phyloP scores from a whole-genome alignment of 2,888 invertebrate genomes.

The Anodontia alba region DNA sequence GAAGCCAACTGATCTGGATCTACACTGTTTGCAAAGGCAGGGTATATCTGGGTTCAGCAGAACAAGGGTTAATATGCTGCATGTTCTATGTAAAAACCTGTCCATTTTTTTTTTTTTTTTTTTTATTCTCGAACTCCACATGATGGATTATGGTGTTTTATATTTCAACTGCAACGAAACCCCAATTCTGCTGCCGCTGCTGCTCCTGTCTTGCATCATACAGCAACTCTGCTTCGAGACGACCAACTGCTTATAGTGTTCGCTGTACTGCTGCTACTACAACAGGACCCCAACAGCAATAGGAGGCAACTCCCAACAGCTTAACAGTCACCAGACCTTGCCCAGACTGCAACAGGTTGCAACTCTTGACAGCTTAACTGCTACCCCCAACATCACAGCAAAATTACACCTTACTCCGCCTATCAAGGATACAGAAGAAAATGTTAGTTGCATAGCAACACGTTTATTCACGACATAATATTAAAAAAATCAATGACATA shows the following conservation, averaged over 20 bases:
- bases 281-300: not conserved
- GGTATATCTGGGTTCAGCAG: too few species aligned
- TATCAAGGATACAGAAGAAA: constrained; percentile 61
- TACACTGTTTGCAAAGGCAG: too few species aligned
- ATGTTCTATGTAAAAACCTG: too few species aligned
- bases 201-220: not conserved
- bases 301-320: not conserved
- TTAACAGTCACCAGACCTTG: not conserved
- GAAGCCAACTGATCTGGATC: too few species aligned
- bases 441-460: constrained; percentile 29
- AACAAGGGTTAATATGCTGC: too few species aligned
- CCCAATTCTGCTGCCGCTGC: not conserved
- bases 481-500: not conserved
- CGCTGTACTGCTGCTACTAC: not conserved
- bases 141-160: too few species aligned
- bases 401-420: constrained; percentile 58
- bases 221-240: not conserved
- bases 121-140: too few species aligned
- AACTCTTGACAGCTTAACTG: constrained; percentile 6
- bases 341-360: constrained; percentile 51
- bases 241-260: not conserved
- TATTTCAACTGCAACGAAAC: not conserved
- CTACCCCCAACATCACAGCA: constrained; percentile 45
- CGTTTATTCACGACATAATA: not conserved
- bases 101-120: too few species aligned